Percentiles rank a stretch among this genome's conserved stretches.
Evolutionary conservation across 1,140 invertebrate genomes (phyloP).

Genomic region (Drosophila nasuta): DNA sequence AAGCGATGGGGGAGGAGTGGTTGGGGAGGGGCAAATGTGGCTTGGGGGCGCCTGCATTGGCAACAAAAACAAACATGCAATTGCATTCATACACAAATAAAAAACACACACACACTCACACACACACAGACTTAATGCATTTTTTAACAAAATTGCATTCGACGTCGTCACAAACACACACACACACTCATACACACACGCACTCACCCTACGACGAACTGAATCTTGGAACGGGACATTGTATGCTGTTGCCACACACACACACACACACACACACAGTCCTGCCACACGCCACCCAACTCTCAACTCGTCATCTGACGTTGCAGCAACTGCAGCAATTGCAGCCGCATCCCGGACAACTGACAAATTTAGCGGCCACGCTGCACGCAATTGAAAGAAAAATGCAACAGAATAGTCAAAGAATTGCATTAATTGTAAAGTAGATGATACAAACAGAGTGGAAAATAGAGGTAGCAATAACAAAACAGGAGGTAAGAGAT

Average conservation of each 20-base stretch:
- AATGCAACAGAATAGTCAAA: constrained; percentile 29
- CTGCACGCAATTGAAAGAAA: constrained; percentile 51
- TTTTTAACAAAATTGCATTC: constrained; percentile 82
- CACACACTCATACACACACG: constrained; percentile 19
- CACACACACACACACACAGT: constrained; percentile 17
- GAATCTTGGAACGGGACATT: constrained; percentile 59
- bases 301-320: constrained; percentile 18
- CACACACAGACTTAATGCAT: constrained; percentile 71
- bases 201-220: constrained; percentile 33
- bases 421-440: constrained; percentile 27
- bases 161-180: constrained; percentile 64
- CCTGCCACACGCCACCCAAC: constrained; percentile 23
- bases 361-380: constrained; percentile 64
- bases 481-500: background rate
- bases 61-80: constrained; percentile 83
- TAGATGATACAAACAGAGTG: background rate
- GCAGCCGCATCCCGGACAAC: constrained; percentile 18
- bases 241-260: constrained; percentile 35
- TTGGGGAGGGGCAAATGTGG: constrained; percentile 8
- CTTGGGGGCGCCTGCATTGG: constrained; percentile 61
- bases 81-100: constrained; percentile 73
- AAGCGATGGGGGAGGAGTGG: constrained; percentile 1
- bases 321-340: background rate
- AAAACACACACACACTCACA: constrained; percentile 38
- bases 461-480: background rate